Evolutionary conservation across 1,140 invertebrate species (phyloP).

Genomic region (Pissodes strobi): DNA sequence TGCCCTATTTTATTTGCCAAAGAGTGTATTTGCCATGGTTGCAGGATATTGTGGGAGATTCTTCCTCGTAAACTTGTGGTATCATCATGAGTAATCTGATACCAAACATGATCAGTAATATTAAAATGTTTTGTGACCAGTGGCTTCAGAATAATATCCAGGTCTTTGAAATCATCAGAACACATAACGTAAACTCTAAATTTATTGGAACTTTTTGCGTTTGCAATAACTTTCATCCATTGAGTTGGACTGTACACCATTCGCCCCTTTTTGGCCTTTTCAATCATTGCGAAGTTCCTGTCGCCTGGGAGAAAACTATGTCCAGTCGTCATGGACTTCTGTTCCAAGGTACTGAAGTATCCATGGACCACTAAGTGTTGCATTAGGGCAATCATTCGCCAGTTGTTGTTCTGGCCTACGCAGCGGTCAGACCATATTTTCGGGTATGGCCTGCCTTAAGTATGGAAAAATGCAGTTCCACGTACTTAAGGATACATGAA

Average conservation of each 20-base stretch:
- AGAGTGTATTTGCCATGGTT: no score
- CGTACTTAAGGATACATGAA: slow-evolving; percentile 13
- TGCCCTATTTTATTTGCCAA: no score
- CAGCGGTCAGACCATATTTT: slow-evolving; percentile 12
- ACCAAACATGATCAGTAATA: no score
- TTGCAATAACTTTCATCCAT: slow-evolving; percentile 9
- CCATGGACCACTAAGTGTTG: not conserved
- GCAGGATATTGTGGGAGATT: no score
- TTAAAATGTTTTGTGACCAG: no score
- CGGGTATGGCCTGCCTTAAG: not conserved
- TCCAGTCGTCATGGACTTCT: slow-evolving; percentile 11
- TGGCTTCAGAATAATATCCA: no score
- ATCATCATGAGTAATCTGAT: no score
- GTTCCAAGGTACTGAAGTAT: slow-evolving; percentile 10
- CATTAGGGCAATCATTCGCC: not conserved
- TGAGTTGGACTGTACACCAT: slow-evolving; percentile 7
- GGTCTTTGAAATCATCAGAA: not conserved
- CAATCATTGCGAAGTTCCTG: slow-evolving; percentile 2
- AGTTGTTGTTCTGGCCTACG: slow-evolving; percentile 6
- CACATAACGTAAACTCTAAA: not conserved
- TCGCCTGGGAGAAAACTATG: slow-evolving; percentile 21
- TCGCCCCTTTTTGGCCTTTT: not conserved
- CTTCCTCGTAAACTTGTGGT: no score
- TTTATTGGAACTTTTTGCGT: not conserved
- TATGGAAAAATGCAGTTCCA: not conserved